phyloP scores from a whole-genome alignment of 30 jellyfish, hydroid and myxozoan genomes.

The Phacellophora camtschatica region DNA sequence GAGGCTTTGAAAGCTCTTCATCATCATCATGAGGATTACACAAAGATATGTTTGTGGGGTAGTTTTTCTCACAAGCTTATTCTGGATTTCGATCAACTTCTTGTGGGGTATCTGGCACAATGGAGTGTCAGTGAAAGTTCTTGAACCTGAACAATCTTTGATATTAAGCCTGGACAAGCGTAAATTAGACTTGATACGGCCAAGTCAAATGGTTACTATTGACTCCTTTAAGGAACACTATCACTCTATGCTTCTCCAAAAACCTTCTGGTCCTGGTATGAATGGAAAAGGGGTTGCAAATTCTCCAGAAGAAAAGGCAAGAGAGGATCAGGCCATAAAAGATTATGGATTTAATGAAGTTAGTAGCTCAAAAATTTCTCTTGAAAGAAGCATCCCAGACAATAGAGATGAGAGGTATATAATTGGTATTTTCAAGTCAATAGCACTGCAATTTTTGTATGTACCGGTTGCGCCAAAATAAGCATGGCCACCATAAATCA shows the following conservation, averaged over 20 bases:
- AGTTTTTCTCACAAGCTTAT: constrained; percentile 52
- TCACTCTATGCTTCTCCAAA: not conserved
- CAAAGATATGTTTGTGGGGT: constrained; percentile 81
- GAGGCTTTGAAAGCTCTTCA: not conserved
- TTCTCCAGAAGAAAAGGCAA: constrained; percentile 55
- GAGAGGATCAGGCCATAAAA: constrained; percentile 60
- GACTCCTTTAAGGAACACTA: constrained; percentile 62
- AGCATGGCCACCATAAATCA: too few species aligned
- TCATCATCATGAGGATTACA: constrained; percentile 63
- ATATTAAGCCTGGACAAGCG: constrained; percentile 45
- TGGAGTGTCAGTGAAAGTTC: constrained; percentile 20
- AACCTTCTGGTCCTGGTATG: constrained; percentile 80
- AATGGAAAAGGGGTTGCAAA: constrained; percentile 74
- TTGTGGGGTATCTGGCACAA: constrained; percentile 53
- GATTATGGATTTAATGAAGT: constrained; percentile 87
- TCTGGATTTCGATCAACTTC: constrained; percentile 74
- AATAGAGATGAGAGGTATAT: constrained; percentile 75
- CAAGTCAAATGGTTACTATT: constrained; percentile 51
- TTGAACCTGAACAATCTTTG: constrained; percentile 57
- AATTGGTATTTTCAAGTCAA: too few species aligned
- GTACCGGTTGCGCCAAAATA: too few species aligned
- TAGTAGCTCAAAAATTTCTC: constrained; percentile 78
- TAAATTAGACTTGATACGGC: constrained; percentile 18
- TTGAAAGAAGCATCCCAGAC: constrained; percentile 84
- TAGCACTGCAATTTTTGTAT: too few species aligned